These are phyloP conservation scores for Sprattus sprattus DNA, from an alignment of 2,113 vertebrate genomes.

Conservation along the genomic window DNA sequence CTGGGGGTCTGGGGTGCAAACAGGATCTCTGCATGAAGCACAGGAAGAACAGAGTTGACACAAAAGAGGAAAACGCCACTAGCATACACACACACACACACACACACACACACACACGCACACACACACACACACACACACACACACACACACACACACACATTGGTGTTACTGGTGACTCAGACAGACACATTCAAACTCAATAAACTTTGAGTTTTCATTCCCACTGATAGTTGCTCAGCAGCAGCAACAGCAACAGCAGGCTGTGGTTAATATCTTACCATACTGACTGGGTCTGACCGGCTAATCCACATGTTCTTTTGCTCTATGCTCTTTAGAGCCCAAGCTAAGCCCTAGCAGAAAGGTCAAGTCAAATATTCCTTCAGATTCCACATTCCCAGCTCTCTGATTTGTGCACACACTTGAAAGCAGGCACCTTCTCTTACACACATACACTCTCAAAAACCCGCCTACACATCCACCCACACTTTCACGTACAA, in stretches of 20 bases:
- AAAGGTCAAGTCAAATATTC: background rate
- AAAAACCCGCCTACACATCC: background rate
- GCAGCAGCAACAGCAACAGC: background rate
- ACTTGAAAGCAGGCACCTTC: background rate
- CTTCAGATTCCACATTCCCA: background rate
- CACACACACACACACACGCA: slow-evolving; percentile 13
- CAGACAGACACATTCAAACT: background rate
- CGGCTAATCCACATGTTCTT: background rate
- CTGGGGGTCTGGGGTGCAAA: background rate
- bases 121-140: slow-evolving; percentile 15
- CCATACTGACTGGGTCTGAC: background rate
- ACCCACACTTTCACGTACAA: background rate
- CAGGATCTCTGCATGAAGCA: background rate
- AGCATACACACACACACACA: background rate
- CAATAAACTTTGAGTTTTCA: background rate
- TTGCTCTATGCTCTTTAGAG: background rate
- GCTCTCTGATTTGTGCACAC: background rate
- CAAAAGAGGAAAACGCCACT: background rate
- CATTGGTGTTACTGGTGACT: too few species aligned
- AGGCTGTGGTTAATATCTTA: background rate
- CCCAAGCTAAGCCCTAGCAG: background rate
- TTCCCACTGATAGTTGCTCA: too few species aligned
- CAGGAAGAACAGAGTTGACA: background rate
- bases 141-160: slow-evolving; percentile 8
- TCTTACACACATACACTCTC: background rate